Conservation (phyloP, 2,797 vertebrate species). For the Chiroxiphia lanceolata region DNA sequence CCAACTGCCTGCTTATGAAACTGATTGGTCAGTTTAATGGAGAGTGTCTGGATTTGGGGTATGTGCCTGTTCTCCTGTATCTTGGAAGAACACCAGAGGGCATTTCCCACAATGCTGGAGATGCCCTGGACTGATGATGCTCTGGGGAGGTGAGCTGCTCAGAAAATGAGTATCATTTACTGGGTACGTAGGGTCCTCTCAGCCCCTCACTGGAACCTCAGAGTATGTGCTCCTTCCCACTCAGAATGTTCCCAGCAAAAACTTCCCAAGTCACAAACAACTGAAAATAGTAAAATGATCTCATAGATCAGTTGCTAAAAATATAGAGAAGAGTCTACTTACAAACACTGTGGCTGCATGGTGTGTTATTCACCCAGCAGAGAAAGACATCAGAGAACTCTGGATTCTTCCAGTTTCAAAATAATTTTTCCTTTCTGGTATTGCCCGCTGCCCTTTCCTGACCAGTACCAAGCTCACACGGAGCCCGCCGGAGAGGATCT, state of each 20-base stretch:
- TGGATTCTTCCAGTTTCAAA: background rate
- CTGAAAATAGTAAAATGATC: constrained; percentile 68
- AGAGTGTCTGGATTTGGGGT: background rate
- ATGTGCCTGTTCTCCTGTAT: background rate
- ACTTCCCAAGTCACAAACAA: constrained; percentile 63
- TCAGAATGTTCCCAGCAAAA: constrained; percentile 11
- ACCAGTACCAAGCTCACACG: background rate
- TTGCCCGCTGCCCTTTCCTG: background rate
- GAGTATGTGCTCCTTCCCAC: background rate
- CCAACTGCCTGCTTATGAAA: background rate
- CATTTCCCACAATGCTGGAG: background rate
- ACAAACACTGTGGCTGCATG: background rate
- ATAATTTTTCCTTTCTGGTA: background rate
- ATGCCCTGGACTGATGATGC: background rate
- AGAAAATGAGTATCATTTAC: background rate
- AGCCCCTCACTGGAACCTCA: background rate
- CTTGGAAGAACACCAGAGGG: background rate
- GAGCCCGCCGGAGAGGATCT: background rate
- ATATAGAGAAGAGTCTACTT: constrained; percentile 44
- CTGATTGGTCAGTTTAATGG: background rate
- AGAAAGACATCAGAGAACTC: background rate
- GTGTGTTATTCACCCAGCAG: background rate
- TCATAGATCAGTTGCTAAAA: constrained; percentile 71
- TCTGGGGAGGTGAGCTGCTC: background rate
- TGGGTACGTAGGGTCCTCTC: background rate